A percentile compares a stretch with the other conserved stretches of the same genome.
phyloP scores from a whole-genome alignment of 2,888 invertebrate genomes.

The Tricholauxania praeusta region DNA sequence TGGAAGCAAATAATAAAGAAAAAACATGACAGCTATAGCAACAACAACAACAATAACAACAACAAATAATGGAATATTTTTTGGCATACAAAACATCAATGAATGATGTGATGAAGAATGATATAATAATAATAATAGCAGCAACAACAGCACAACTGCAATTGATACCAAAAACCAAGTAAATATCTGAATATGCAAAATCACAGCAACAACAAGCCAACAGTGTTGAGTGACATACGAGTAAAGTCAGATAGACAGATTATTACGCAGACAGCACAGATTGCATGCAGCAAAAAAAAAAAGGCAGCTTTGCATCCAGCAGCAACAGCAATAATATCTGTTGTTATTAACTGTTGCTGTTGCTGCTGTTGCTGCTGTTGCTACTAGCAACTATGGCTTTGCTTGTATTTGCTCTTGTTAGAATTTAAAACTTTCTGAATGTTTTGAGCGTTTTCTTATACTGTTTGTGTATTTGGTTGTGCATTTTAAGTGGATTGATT shows the following conservation, averaged over 20 bases:
- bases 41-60: slow-evolving; percentile 15
- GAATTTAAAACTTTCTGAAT: too few species aligned
- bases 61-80: slow-evolving; percentile 58
- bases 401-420: neutral
- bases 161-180: slow-evolving; percentile 34
- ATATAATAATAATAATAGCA: slow-evolving; percentile 52
- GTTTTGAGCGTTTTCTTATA: too few species aligned
- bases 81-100: slow-evolving; percentile 40
- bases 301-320: neutral
- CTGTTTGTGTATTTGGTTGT: too few species aligned
- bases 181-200: slow-evolving; percentile 50
- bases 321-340: slow-evolving; percentile 13
- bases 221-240: neutral
- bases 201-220: neutral
- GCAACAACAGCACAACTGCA: slow-evolving; percentile 44
- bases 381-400: neutral
- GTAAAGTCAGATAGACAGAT: neutral
- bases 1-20: slow-evolving; percentile 1
- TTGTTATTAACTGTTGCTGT: neutral
- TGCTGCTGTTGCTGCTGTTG: neutral
- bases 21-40: slow-evolving; percentile 14
- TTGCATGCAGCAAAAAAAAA: slow-evolving; percentile 8
- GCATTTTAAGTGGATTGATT: too few species aligned
- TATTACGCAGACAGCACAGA: neutral
- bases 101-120: slow-evolving; percentile 55